Evolutionary conservation across 2,888 invertebrate species (phyloP).

Genomic region (Rhabditoides inermis): DNA sequence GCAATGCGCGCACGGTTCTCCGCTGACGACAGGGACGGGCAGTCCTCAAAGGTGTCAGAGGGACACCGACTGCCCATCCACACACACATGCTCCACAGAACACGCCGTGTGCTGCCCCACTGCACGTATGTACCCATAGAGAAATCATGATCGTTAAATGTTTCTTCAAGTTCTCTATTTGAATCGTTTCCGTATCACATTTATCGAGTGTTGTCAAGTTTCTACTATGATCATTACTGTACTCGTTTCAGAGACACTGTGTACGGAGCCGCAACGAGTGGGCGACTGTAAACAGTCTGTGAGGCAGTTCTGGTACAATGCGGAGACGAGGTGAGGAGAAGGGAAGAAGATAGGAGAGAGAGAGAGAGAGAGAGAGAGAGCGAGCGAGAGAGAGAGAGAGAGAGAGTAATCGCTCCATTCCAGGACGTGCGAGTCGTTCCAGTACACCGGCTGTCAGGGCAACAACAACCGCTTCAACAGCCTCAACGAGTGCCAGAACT

Average conservation of each 20-base stretch:
- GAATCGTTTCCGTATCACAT: no score
- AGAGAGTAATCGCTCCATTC: no score
- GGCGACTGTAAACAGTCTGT: conserved; percentile 38
- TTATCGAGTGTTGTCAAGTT: no score
- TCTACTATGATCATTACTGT: no score
- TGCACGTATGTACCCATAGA: conserved; percentile 27
- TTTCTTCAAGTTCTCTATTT: no score
- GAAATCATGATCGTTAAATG: no score
- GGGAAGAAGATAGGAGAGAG: no score
- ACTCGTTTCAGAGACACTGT: conserved; percentile 34
- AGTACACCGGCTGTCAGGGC: conserved; percentile 34
- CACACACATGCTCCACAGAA: conserved; percentile 30
- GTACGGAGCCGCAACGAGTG: conserved; percentile 30
- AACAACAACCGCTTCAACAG: conserved; percentile 36
- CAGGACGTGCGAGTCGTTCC: conserved; percentile 27
- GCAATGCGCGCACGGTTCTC: conserved; percentile 26
- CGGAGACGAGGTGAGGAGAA: no score
- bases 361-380: no score
- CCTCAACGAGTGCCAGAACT: conserved; percentile 34
- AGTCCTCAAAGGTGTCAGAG: conserved; percentile 30
- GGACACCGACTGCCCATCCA: conserved; percentile 32
- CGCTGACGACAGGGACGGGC: conserved; percentile 28
- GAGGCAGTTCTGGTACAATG: conserved; percentile 34
- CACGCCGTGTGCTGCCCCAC: conserved; percentile 35
- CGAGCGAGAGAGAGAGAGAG: no score